Percentiles rank a stretch among this genome's conserved stretches.
These are phyloP conservation scores for Brachionus manjavacas DNA, from an alignment of 1,140 invertebrate genomes.

Conservation along the genomic window DNA sequence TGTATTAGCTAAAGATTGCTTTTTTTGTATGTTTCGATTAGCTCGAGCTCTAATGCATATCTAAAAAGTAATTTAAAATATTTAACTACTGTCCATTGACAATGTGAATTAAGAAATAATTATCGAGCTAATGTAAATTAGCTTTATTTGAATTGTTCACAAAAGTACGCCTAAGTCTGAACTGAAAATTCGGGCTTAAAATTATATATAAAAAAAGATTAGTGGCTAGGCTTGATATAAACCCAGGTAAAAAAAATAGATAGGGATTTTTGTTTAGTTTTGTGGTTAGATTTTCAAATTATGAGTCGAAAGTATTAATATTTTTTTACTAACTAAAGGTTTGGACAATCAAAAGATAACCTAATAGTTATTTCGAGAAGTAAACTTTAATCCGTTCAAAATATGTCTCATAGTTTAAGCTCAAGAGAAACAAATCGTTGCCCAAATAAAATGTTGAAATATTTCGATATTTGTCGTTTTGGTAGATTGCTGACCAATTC, in stretches of 20 bases:
- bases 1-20: not conserved
- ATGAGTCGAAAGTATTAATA: slow-evolving; percentile 17
- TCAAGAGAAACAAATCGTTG: not conserved
- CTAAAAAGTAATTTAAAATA: slow-evolving; percentile 4
- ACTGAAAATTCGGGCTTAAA: not conserved
- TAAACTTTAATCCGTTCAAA: not conserved
- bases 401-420: not conserved
- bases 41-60: not conserved
- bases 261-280: not conserved
- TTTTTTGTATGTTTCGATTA: slow-evolving; percentile 1
- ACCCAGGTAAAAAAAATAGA: not conserved
- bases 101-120: slow-evolving; percentile 27
- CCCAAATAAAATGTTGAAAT: not conserved
- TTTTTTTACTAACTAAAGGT: not conserved
- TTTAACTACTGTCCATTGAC: not conserved
- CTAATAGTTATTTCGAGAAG: not conserved
- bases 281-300: slow-evolving; percentile 1
- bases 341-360: not conserved
- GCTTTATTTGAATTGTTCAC: not conserved
- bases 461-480: not conserved
- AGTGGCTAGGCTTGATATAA: not conserved
- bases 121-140: slow-evolving; percentile 31
- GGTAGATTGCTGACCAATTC: not conserved
- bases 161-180: not conserved
- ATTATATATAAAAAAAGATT: slow-evolving; percentile 12